phyloP scores from a whole-genome alignment of 2,113 vertebrate genomes.

The Dasyornis broadbenti region DNA sequence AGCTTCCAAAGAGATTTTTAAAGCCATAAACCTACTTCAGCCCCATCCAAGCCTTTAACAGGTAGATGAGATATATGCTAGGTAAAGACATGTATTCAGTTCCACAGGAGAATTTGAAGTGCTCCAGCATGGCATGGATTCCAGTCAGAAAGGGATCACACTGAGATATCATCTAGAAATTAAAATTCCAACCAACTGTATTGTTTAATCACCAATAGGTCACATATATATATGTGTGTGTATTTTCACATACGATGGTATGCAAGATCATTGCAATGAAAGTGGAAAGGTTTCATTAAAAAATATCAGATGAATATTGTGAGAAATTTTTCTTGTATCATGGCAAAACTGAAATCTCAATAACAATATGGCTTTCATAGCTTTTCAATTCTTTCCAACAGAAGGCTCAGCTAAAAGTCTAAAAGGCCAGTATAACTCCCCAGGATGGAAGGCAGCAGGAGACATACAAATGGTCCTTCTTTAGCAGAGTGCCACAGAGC shows the following conservation, averaged over 20 bases:
- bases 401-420: neutral
- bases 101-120: neutral
- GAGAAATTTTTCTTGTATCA: neutral
- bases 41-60: neutral
- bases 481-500: neutral
- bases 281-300: neutral
- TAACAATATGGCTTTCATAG: neutral
- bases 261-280: neutral
- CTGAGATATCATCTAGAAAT: neutral
- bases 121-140: neutral
- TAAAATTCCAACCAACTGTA: neutral
- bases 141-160: neutral
- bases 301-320: neutral
- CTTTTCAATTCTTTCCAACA: neutral
- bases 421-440: neutral
- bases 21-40: neutral
- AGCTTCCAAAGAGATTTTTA: neutral
- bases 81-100: neutral
- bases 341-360: neutral
- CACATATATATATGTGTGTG: neutral
- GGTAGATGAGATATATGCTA: neutral
- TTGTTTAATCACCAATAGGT: neutral
- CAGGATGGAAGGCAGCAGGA: neutral
- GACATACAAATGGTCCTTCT: neutral
- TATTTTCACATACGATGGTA: neutral